Evolutionary conservation across 2,113 vertebrate species (phyloP).

Genomic region (Erinaceus europaeus): DNA sequence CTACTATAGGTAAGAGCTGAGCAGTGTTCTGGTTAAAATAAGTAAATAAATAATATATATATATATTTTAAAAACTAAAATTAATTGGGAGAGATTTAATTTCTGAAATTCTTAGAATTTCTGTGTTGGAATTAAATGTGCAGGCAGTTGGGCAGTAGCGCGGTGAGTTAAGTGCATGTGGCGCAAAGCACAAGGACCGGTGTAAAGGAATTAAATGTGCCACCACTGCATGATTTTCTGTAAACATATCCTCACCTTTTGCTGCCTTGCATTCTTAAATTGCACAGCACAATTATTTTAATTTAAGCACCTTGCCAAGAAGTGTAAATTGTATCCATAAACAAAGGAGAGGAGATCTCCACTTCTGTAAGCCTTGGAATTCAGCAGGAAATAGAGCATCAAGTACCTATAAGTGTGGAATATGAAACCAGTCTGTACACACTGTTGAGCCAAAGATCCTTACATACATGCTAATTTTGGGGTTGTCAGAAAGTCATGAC

Average conservation of each 20-base stretch:
- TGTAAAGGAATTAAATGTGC: no score
- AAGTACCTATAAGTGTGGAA: neutral
- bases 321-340: neutral
- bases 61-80: no score
- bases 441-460: neutral
- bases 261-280: no score
- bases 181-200: no score
- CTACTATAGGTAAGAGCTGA: no score
- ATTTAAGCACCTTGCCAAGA: neutral
- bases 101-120: constrained; percentile 8
- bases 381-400: neutral
- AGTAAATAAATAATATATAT: no score
- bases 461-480: neutral
- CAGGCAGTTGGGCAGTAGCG: no score
- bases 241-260: neutral
- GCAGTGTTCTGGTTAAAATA: no score
- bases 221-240: constrained; percentile 1
- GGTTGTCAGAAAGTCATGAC: no score
- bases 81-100: neutral
- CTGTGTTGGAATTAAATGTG: neutral
- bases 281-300: no score
- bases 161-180: no score
- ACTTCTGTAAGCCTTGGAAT: neutral
- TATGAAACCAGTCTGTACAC: neutral
- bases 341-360: fast-evolving